A percentile compares a stretch with the other conserved stretches of the same genome.
phyloP scores from a whole-genome alignment of 1,140 invertebrate species.

The Drosophila punjabiensis region DNA sequence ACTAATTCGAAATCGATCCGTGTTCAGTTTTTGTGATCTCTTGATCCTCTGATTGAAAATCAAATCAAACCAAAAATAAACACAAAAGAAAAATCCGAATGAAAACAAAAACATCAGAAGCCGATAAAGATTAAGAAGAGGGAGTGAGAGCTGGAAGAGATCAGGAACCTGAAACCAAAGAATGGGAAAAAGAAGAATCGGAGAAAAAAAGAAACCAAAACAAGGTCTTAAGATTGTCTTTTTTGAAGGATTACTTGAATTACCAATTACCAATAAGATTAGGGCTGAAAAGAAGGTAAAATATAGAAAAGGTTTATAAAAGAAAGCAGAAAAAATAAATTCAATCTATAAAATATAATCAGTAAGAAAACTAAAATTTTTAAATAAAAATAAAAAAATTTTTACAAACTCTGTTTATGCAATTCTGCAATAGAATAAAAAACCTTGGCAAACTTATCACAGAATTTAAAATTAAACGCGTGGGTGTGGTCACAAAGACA shows the following conservation, averaged over 20 bases:
- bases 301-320: neutral
- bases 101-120: slow-evolving; percentile 26
- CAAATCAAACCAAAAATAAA: neutral
- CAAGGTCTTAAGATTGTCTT: neutral
- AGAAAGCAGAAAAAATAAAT: neutral
- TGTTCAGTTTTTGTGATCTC: slow-evolving; percentile 7
- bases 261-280: slow-evolving; percentile 14
- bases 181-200: slow-evolving; percentile 1
- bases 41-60: slow-evolving; percentile 20
- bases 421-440: neutral
- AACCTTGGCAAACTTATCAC: neutral
- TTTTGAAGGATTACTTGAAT: neutral
- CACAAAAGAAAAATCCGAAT: neutral
- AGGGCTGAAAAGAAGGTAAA: no score
- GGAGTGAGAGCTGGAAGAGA: slow-evolving; percentile 9
- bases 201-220: slow-evolving; percentile 21
- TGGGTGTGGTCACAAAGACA: slow-evolving; percentile 25
- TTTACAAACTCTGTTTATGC: neutral
- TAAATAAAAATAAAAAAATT: neutral
- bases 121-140: slow-evolving; percentile 20
- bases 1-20: slow-evolving; percentile 7
- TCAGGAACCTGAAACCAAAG: neutral
- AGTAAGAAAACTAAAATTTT: neutral
- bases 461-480: neutral
- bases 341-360: neutral